Percentiles rank a stretch among this genome's conserved stretches.
phyloP scores from a whole-genome alignment of 2,888 invertebrate species.

The Strigamia transsilvanica region DNA sequence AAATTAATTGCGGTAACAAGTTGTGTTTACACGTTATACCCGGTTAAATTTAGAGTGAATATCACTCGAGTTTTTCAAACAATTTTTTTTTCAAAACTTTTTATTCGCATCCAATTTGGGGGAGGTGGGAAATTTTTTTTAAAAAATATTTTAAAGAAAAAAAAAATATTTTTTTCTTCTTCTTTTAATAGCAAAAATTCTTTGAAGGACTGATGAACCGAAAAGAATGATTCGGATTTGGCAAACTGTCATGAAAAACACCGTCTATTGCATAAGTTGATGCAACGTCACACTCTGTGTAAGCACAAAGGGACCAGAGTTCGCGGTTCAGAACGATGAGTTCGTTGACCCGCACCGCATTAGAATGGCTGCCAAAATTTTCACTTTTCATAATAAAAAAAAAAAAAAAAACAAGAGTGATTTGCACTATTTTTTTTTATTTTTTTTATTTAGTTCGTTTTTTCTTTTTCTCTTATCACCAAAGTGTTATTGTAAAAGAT shows the following conservation, averaged over 20 bases:
- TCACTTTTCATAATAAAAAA: conserved; percentile 23
- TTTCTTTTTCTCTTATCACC: background rate
- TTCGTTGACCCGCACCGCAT: conserved; percentile 5
- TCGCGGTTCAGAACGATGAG: conserved; percentile 17
- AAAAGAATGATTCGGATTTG: conserved; percentile 10
- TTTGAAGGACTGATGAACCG: conserved; percentile 35
- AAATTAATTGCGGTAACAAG: conserved; percentile 45
- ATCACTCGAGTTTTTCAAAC: background rate
- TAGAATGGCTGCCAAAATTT: conserved; percentile 22
- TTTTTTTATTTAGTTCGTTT: background rate
- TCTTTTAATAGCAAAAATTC: conserved; percentile 15
- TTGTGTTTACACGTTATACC: conserved; percentile 32
- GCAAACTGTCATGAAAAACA: conserved; percentile 19
- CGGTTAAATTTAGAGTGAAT: conserved; percentile 45
- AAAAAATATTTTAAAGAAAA: background rate
- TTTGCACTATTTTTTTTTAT: background rate
- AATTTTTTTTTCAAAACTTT: background rate
- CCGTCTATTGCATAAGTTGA: conserved; percentile 6
- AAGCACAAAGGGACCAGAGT: conserved; percentile 21
- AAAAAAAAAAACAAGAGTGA: background rate
- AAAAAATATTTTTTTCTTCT: background rate
- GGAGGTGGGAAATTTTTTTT: background rate
- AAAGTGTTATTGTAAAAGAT: background rate
- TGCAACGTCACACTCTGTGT: conserved; percentile 28
- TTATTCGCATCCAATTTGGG: background rate